Conservation (phyloP, 1,140 invertebrate genomes). For the Drosophila pachea region DNA sequence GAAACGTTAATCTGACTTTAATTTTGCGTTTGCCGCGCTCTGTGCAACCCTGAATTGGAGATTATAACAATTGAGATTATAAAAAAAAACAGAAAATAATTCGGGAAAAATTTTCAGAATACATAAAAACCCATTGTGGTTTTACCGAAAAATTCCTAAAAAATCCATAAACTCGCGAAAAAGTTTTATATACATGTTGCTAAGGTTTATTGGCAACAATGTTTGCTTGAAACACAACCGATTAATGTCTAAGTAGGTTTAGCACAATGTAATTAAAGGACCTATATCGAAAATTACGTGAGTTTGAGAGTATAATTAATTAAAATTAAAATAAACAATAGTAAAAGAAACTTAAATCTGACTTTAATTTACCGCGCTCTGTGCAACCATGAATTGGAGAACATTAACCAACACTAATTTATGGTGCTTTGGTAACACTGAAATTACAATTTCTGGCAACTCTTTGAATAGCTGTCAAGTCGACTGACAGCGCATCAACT, state of each 20-base stretch:
- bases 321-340: conserved; percentile 63
- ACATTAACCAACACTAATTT: conserved; percentile 11
- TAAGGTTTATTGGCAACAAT: conserved; percentile 48
- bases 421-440: conserved; percentile 4
- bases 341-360: conserved; percentile 46
- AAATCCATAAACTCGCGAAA: conserved; percentile 39
- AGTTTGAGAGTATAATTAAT: conserved; percentile 54
- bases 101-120: conserved; percentile 31
- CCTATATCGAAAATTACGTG: conserved; percentile 50
- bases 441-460: conserved; percentile 26
- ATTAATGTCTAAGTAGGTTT: conserved; percentile 68
- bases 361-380: conserved; percentile 4
- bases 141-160: conserved; percentile 20
- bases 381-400: conserved; percentile 5
- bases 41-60: conserved; percentile 5
- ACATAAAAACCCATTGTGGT: conserved; percentile 41
- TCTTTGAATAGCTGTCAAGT: conserved; percentile 42
- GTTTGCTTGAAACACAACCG: no score
- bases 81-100: conserved; percentile 44
- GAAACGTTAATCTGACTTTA: conserved; percentile 13
- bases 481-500: conserved; percentile 53
- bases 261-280: conserved; percentile 68
- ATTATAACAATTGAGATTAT: no score
- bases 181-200: conserved; percentile 55
- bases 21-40: not conserved